Evolutionary conservation across 2,888 invertebrate genomes (phyloP).

Genomic region (Drosophila antonietae): DNA sequence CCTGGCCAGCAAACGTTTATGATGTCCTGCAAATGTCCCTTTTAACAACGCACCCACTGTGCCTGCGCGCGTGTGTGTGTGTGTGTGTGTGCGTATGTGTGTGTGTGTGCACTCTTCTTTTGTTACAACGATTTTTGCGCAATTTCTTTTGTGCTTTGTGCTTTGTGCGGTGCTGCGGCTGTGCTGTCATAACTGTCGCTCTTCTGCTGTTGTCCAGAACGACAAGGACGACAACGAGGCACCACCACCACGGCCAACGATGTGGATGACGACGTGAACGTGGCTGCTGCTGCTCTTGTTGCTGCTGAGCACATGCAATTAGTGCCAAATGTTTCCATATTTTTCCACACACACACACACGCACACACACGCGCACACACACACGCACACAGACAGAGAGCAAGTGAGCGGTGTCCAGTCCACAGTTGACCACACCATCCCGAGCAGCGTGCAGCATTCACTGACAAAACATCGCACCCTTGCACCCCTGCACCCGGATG

Average conservation of each 20-base stretch:
- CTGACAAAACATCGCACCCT: conserved; percentile 68
- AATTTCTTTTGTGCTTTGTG: conserved; percentile 76
- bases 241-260: conserved; percentile 21
- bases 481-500: conserved; percentile 9
- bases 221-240: conserved; percentile 31
- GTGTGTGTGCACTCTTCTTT: conserved; percentile 68
- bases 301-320: conserved; percentile 80
- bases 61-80: neutral
- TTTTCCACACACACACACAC: conserved; percentile 56
- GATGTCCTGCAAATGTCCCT: conserved; percentile 78
- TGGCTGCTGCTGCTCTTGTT: conserved; percentile 50
- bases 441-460: conserved; percentile 62
- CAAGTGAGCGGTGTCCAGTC: conserved; percentile 37
- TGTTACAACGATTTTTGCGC: conserved; percentile 79
- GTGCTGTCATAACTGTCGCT: conserved; percentile 78
- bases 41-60: conserved; percentile 56
- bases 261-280: conserved; percentile 35
- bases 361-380: conserved; percentile 26
- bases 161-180: conserved; percentile 64
- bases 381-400: neutral
- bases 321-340: conserved; percentile 84
- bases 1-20: conserved; percentile 66
- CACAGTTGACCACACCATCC: conserved; percentile 72
- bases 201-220: conserved; percentile 56
- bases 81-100: conserved; percentile 24